Conservation (phyloP, 2,113 vertebrate species). For the Megaleporinus macrocephalus region DNA sequence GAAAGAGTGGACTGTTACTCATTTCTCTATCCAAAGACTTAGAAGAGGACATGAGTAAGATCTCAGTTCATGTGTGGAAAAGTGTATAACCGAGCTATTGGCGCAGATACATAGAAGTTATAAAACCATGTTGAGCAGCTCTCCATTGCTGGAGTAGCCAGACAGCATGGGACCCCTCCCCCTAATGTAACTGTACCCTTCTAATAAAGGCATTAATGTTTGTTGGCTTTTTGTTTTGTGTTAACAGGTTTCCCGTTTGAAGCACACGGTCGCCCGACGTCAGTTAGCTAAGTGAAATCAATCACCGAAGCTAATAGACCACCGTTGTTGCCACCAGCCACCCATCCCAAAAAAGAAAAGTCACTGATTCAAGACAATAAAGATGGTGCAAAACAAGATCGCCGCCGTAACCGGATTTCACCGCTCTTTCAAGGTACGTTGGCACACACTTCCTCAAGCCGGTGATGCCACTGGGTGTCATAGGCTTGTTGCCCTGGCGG, state of each 20-base stretch:
- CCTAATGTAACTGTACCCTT: too few species aligned
- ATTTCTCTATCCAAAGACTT: too few species aligned
- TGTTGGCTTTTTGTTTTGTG: not conserved
- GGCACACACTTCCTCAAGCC: not conserved
- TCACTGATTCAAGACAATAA: conserved; percentile 60
- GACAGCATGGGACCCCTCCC: too few species aligned
- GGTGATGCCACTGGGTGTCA: not conserved
- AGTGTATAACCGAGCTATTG: too few species aligned
- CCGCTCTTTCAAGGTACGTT: conserved; percentile 88
- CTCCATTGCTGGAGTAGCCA: too few species aligned
- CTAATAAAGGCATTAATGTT: too few species aligned
- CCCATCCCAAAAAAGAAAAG: conserved; percentile 57
- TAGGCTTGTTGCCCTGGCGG: too few species aligned
- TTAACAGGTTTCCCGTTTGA: conserved; percentile 79
- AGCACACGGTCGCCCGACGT: conserved; percentile 68
- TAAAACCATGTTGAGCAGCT: too few species aligned
- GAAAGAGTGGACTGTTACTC: too few species aligned
- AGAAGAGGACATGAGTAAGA: too few species aligned
- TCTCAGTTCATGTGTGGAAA: too few species aligned
- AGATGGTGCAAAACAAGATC: conserved; percentile 93
- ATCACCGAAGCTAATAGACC: conserved; percentile 54
- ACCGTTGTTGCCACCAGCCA: conserved; percentile 61
- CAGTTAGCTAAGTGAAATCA: conserved; percentile 69
- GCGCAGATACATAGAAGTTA: too few species aligned
- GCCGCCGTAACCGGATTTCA: conserved; percentile 89